Percentiles rank a stretch among this genome's conserved stretches.
Evolutionary conservation across 2,797 vertebrate genomes (phyloP).

Genomic region (Podarcis lilfordi): DNA sequence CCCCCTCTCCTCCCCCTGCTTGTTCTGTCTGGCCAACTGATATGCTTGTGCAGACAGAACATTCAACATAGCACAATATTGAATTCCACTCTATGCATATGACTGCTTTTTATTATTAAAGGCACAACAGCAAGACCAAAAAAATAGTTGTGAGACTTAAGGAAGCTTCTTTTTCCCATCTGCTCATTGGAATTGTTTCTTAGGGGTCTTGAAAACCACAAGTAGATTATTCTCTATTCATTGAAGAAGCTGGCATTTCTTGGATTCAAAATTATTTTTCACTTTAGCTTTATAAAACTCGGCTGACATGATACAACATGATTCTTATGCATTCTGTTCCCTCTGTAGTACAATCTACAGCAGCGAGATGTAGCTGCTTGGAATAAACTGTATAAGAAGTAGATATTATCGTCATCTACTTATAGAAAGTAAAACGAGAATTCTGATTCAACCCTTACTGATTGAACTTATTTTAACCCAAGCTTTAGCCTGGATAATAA

Average conservation of each 20-base stretch:
- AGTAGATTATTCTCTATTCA: slow-evolving; percentile 47
- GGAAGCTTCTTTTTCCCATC: slow-evolving; percentile 22
- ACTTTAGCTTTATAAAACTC: slow-evolving; percentile 66
- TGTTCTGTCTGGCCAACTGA: too few relatives aligned
- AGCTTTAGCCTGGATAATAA: not conserved
- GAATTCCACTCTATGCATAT: not conserved
- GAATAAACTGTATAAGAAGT: slow-evolving; percentile 51
- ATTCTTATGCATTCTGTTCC: slow-evolving; percentile 67
- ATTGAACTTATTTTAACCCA: slow-evolving; percentile 11
- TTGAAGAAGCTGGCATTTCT: slow-evolving; percentile 59
- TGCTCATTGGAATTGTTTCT: slow-evolving; percentile 29
- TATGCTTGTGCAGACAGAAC: too few relatives aligned
- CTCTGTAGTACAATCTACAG: slow-evolving; percentile 69
- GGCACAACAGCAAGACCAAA: not conserved
- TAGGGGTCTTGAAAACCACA: slow-evolving; percentile 36
- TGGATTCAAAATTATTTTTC: slow-evolving; percentile 65
- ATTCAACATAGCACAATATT: too few relatives aligned
- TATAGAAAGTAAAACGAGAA: not conserved
- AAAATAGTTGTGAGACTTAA: not conserved
- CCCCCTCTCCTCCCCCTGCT: too few relatives aligned
- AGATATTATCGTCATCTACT: slow-evolving; percentile 41
- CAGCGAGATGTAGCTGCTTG: slow-evolving; percentile 69
- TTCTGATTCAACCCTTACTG: not conserved
- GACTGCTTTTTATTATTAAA: not conserved
- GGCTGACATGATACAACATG: slow-evolving; percentile 70